Conservation (phyloP, 2,797 vertebrate genomes). For the Halcyon badia region DNA sequence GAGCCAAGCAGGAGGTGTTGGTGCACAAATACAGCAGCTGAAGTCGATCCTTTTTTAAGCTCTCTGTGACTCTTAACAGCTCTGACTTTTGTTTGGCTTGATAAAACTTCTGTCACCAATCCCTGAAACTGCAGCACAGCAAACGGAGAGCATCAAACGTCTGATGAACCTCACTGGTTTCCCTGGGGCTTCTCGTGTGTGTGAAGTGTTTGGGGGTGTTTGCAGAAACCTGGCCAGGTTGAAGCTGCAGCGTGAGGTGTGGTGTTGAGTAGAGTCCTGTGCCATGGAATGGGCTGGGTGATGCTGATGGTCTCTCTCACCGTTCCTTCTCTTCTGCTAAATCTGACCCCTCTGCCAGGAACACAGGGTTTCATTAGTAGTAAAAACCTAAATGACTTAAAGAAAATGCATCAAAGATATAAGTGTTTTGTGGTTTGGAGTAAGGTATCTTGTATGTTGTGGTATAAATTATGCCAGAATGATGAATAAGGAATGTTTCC, state of each 20-base stretch:
- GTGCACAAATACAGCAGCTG: neutral
- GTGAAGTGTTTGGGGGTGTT: neutral
- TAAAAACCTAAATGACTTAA: neutral
- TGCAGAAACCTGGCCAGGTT: neutral
- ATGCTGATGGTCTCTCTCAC: neutral
- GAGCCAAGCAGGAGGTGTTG: neutral
- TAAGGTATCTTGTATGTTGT: neutral
- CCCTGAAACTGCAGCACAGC: neutral
- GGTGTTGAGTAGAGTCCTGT: neutral
- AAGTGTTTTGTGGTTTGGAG: neutral
- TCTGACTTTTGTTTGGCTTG: neutral
- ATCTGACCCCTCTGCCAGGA: neutral
- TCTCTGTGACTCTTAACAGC: neutral
- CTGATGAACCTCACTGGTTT: neutral
- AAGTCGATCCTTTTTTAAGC: neutral
- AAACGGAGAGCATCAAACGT: neutral
- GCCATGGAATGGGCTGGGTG: fast-evolving
- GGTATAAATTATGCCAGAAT: neutral
- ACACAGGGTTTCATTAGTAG: neutral
- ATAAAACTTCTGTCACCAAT: neutral
- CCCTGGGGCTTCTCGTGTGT: fast-evolving
- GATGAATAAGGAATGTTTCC: neutral
- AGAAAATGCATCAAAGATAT: neutral
- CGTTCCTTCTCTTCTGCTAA: neutral
- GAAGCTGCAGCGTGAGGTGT: fast-evolving